phyloP scores from a whole-genome alignment of 1,140 invertebrate species.

The Mactra quadrangularis region DNA sequence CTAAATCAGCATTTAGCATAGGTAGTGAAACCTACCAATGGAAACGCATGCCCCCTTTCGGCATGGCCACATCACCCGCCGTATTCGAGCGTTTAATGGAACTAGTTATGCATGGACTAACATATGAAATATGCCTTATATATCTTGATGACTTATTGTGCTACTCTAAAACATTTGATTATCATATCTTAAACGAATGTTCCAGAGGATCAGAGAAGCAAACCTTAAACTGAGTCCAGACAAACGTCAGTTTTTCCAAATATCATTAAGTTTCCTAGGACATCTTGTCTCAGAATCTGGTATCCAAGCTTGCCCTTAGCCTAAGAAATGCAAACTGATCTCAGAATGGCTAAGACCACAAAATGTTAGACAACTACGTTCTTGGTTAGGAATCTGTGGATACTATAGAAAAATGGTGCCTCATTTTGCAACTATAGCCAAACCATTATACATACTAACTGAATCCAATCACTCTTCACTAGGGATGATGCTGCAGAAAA shows the following conservation, averaged over 20 bases:
- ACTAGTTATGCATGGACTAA: conserved; percentile 1
- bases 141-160: conserved; percentile 41
- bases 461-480: background rate
- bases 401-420: conserved; percentile 33
- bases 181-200: conserved; percentile 1
- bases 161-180: conserved; percentile 5
- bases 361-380: conserved; percentile 16
- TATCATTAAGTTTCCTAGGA: conserved; percentile 10
- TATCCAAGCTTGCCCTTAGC: background rate
- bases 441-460: conserved; percentile 10
- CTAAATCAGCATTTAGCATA: conserved; percentile 32
- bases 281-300: conserved; percentile 19
- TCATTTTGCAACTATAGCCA: conserved; percentile 9
- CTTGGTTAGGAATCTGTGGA: conserved; percentile 5
- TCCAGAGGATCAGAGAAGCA: background rate
- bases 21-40: conserved; percentile 18
- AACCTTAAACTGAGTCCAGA: conserved; percentile 34
- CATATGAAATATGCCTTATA: conserved; percentile 24
- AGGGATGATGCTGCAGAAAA: conserved; percentile 24
- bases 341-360: conserved; percentile 21
- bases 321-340: conserved; percentile 5
- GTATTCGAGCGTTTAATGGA: conserved; percentile 34
- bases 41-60: conserved; percentile 46
- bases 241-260: conserved; percentile 44
- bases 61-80: conserved; percentile 11